Base-by-base conservation (phyloP, 2,797 vertebrate species). In the Pogonophryne albipinna region DNA sequence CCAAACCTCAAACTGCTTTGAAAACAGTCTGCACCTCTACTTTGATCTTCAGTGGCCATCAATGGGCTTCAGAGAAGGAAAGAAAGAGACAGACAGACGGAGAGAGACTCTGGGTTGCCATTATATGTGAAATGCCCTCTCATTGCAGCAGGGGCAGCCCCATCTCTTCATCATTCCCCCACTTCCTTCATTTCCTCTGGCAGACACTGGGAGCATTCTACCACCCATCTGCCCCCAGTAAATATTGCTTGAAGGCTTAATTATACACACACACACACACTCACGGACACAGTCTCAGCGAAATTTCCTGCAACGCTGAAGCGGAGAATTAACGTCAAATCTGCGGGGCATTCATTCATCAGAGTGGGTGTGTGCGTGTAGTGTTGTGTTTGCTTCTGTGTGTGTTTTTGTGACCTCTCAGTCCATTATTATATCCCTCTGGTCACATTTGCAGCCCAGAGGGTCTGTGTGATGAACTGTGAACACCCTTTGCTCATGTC, bases 171-270 rank as follows among this genome's bases (percentile, higher is more conserved):
- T 92, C 91, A 87, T 91, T 84, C 85, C 82, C 86, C 89, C 85
- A 90, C 87, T 93, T 94, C 91, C 92, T 92, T 88, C 88, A 89
- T 93, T 94, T 92, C 89, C 89, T 89, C 85, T 87, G 82, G 81
- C 84, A 92, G 93, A 95, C 94, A 95, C 89, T 92, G 93, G 85
- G 86, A 87, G 87, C 92, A 93, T 95, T 95, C 93, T 95, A 88
- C 88, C 82, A 81, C 89, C 89, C 86, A 93, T 91, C 91, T 91
- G 87, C 89, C 87, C 87, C 90, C 88, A 93, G 93, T 94, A 95
- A 95, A 95, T 95, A 94, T 94, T 93, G 94, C 94, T 94, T 85
- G 90, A 95, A 94, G 93, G 91, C 93, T 89, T 93, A 94, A 94
- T 94, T 94, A 92, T 84, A 87, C 90, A 82, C 87, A 69, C 71